Evolutionary conservation across 2,888 invertebrate genomes (phyloP), one percentile per base, ranked within the genome.

Genomic region (Aphidius colemani): DNA sequence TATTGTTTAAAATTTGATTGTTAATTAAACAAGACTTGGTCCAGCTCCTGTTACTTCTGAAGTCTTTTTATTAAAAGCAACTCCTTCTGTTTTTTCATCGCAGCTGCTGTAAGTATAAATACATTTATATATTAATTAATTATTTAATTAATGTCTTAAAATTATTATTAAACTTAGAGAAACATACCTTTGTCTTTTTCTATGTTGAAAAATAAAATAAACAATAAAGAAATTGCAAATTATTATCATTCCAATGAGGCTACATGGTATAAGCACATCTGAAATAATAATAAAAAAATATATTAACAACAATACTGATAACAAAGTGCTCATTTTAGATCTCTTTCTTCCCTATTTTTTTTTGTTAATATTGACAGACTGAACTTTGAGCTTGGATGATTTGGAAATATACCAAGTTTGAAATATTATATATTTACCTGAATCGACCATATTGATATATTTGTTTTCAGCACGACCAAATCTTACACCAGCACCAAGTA

Each of bases 171-270:
- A 45, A 5, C 41, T 48, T 39, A 50, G 62, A 45, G 18, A 46
- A 64, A 67, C 3, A 30, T 30, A 30, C 30, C 30, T 4, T 83
- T 77, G 89, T 89, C 88, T 88, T 84, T 89, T 88, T 75, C 88
- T 86, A 74, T 89, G 89, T 79, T 87, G 88, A 83, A 90, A 89
- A 76, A 92, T 91, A 75, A 90, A 86, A 76, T 90, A 88, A 59
- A 92, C 86, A 77, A 91, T 88, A 78, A 90, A 86, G 61, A 89
- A 89, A 78, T 92, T 92, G 67, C 90, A 87, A 69, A 89, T 85
- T 80, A 92, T 89, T 59, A 92, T 85, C 71, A 87, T 86, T 71
- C 88, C 87, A 82, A 91, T 90, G 72, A 91, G 85, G 65, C 89
- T 83, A 72, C 88, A 87, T 77, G 92, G 92, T 74, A 91, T 87